Evolutionary conservation across 2,888 invertebrate species (phyloP).

Genomic region (Ormia ochracea): DNA sequence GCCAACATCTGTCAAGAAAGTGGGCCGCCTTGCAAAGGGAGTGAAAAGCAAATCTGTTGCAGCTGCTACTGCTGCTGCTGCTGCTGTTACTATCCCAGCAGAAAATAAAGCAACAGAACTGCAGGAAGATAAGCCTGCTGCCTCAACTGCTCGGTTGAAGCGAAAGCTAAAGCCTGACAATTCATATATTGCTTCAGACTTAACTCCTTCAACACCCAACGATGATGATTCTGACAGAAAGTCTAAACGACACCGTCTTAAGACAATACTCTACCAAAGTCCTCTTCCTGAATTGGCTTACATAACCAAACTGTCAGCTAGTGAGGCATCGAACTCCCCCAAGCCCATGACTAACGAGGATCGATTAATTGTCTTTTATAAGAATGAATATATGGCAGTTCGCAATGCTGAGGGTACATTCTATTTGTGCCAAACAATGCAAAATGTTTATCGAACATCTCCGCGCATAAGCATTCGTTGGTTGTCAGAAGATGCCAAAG

Average conservation of each 20-base stretch:
- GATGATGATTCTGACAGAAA: slow-evolving; percentile 66
- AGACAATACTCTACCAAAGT: slow-evolving; percentile 86
- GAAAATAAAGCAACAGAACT: slow-evolving; percentile 44
- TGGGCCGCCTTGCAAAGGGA: slow-evolving; percentile 26
- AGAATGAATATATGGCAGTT: slow-evolving; percentile 93
- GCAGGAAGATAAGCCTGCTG: slow-evolving; percentile 53
- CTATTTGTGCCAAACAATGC: slow-evolving; percentile 92
- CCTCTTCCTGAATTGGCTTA: slow-evolving; percentile 87
- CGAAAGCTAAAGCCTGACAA: slow-evolving; percentile 56
- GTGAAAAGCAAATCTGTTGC: slow-evolving; percentile 34
- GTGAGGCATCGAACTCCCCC: slow-evolving; percentile 79
- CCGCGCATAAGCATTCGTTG: slow-evolving; percentile 92
- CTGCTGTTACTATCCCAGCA: not conserved
- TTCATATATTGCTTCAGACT: not conserved
- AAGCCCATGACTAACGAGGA: slow-evolving; percentile 81
- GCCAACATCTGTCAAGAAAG: slow-evolving; percentile 27
- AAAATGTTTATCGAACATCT: slow-evolving; percentile 92
- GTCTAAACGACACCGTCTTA: slow-evolving; percentile 71
- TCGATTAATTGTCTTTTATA: slow-evolving; percentile 91
- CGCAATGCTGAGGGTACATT: slow-evolving; percentile 92
- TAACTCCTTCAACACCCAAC: slow-evolving; percentile 56
- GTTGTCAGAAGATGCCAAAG: slow-evolving; percentile 82
- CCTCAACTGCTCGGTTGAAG: slow-evolving; percentile 43
- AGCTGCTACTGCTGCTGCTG: not conserved
- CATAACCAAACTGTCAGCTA: slow-evolving; percentile 84